Conservation (phyloP, 2,888 invertebrate species). For the Hydrotaea cyrtoneurina region DNA sequence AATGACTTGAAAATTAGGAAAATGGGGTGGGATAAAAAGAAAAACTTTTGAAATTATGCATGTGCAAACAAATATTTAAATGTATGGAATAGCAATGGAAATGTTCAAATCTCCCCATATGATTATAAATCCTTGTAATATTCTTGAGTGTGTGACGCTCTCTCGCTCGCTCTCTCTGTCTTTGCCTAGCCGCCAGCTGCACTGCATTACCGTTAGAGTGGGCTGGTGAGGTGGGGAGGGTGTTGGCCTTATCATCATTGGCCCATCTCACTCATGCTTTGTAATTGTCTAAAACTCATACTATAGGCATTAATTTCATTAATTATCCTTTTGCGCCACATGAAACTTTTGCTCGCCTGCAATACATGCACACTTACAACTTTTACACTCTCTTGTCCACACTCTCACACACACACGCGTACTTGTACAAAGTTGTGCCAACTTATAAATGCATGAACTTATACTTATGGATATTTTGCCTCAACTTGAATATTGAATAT, state of each 20-base stretch:
- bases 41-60: slow-evolving; percentile 24
- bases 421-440: not conserved
- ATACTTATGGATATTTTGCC: slow-evolving; percentile 12
- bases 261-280: slow-evolving; percentile 23
- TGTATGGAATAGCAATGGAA: slow-evolving; percentile 23
- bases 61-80: slow-evolving; percentile 29
- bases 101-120: not conserved
- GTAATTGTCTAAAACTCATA: slow-evolving; percentile 60
- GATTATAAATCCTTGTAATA: slow-evolving; percentile 32
- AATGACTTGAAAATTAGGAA: slow-evolving; percentile 2
- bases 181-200: not conserved
- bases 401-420: not conserved
- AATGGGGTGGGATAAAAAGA: no score
- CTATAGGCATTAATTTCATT: slow-evolving; percentile 69
- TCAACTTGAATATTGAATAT: slow-evolving; percentile 7
- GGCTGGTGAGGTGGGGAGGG: not conserved
- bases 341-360: slow-evolving; percentile 22
- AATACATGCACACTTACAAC: not conserved
- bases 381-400: not conserved
- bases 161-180: no score
- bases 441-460: not conserved
- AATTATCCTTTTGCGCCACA: slow-evolving; percentile 70
- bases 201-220: not conserved
- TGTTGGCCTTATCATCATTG: not conserved
- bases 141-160: not conserved